Percentiles rank a stretch among this genome's conserved stretches.
Evolutionary conservation across 2,888 invertebrate genomes (phyloP).

Genomic region (Acronicta aceris): DNA sequence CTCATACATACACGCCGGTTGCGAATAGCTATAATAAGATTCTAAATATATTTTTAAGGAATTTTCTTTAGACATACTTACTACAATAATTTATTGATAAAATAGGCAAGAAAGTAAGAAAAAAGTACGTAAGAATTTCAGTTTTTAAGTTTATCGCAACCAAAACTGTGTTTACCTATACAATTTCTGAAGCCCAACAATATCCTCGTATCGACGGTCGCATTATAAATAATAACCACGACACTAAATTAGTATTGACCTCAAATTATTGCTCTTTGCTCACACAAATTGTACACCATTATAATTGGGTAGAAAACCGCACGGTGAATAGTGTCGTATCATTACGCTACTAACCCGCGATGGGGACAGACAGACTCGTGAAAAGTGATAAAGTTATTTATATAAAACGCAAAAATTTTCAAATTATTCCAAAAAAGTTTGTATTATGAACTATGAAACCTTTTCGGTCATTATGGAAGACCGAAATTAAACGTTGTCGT

Average conservation of each 20-base stretch:
- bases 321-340: slow-evolving; percentile 62
- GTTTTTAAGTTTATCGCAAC: background rate
- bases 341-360: slow-evolving; percentile 64
- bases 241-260: slow-evolving; percentile 59
- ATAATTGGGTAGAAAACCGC: slow-evolving; percentile 71
- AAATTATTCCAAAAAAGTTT: slow-evolving; percentile 10
- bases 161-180: slow-evolving; percentile 30
- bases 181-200: slow-evolving; percentile 35
- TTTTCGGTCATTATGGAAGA: slow-evolving; percentile 10
- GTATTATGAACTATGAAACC: slow-evolving; percentile 4
- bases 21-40: no score
- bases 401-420: slow-evolving; percentile 12
- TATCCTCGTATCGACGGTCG: slow-evolving; percentile 40
- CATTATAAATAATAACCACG: slow-evolving; percentile 55
- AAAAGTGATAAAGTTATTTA: slow-evolving; percentile 28
- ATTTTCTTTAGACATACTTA: no score
- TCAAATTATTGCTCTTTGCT: slow-evolving; percentile 65
- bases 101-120: no score
- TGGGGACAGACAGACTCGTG: slow-evolving; percentile 58
- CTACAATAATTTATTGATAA: no score
- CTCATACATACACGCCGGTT: no score
- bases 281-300: slow-evolving; percentile 67
- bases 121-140: background rate
- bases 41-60: no score
- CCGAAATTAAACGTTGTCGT: slow-evolving; percentile 22